These are phyloP conservation scores for Scaptomyza parva DNA, from an alignment of 2,888 invertebrate species.

Conservation along the genomic window DNA sequence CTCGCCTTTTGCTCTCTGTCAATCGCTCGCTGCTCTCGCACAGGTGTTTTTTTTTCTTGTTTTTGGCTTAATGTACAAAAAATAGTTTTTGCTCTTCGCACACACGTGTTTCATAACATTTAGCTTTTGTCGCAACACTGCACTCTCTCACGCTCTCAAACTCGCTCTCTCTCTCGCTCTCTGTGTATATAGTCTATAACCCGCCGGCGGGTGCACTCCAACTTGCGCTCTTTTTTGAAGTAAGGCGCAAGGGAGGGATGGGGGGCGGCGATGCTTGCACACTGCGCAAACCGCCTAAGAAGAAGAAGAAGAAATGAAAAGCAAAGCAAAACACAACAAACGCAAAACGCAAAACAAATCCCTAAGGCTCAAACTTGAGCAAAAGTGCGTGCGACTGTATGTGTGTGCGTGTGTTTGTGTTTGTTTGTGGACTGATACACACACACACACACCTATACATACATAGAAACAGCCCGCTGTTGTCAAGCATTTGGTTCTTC, in stretches of 20 bases:
- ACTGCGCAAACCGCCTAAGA: conserved; percentile 43
- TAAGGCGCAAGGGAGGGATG: conserved; percentile 27
- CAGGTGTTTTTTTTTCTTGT: too few species aligned
- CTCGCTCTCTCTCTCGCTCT: conserved; percentile 4
- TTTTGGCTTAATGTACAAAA: conserved; percentile 38
- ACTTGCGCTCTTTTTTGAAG: conserved; percentile 38
- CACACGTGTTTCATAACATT: conserved; percentile 42
- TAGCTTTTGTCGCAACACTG: conserved; percentile 36
- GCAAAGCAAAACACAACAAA: conserved; percentile 37
- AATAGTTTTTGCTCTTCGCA: background rate
- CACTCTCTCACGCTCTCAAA: conserved; percentile 4
- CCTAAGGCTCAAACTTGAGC: conserved; percentile 44
- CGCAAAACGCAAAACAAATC: conserved; percentile 19
- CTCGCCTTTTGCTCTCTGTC: conserved; percentile 15
- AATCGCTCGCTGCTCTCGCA: conserved; percentile 1
- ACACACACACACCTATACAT: conserved; percentile 1
- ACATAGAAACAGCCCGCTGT: conserved; percentile 10
- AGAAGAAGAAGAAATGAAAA: too few species aligned
- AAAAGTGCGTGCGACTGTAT: conserved; percentile 23
- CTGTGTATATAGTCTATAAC: conserved; percentile 59
- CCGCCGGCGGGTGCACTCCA: conserved; percentile 75
- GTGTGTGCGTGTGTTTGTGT: conserved; percentile 23
- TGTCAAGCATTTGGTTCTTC: conserved; percentile 13
- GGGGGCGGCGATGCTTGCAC: conserved; percentile 62
- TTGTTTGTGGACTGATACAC: background rate